Base-by-base conservation (phyloP, 2,797 vertebrate genomes). In the Cynopterus sphinx region DNA sequence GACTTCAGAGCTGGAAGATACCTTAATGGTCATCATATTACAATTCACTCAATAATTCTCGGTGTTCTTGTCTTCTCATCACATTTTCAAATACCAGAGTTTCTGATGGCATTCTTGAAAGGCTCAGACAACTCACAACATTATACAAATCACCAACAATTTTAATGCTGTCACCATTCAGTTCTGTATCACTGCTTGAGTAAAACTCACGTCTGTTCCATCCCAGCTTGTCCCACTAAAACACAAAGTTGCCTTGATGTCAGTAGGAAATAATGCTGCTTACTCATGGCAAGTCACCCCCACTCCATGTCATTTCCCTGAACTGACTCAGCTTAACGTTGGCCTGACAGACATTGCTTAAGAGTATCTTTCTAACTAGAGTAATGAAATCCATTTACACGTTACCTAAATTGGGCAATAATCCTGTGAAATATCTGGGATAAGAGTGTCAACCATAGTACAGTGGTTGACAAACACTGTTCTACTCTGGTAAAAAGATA, bases 171-270 rank as follows among this genome's bases (percentile, higher is more conserved):
- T 68, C 28, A 28, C 12, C 59, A 33, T 70, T 92, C 28, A 36
- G 22, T 6, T 0, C 10, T 16, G n/a, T 0, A 1, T 43, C 24
- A 31, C 67, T 9, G 2, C 51, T 53, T 31, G n/a, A 74, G 46
- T 33, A 49, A 57, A 82, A 61, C 36, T 39, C 31, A 19, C 3
- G 33, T 81, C 43, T 57, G 61, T 67, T 71, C n/a, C 3, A 6
- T 36, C 36, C 22, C 31, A 11, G 21, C 39, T 57, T 36, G 22
- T 46, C n/a, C 59, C 17, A 33, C 33, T 28, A 46, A 57, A 9
- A 13, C 68, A 8, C 24, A 53, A 59, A 13, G 33, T 68, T 41
- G n/a, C 59, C 15, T n/a, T 61, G 19, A 10, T 6, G 9, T 33
- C 26, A 46, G 43, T 33, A 53, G 31, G 22, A 82, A 61, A 51